Base-by-base conservation (phyloP, 2,888 invertebrate genomes). In the Hecatera dysodea region DNA sequence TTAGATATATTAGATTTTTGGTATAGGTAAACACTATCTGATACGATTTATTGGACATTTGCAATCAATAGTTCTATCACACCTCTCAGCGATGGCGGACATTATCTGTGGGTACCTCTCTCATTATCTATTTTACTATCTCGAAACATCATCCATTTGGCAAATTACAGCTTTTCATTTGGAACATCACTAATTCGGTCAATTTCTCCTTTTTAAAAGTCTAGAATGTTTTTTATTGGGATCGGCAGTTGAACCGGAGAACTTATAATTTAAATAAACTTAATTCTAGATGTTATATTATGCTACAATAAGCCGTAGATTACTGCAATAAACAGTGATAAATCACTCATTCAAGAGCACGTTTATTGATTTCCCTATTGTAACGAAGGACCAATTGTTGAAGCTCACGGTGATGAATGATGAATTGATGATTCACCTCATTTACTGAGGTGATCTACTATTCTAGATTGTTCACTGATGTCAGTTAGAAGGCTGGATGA, bases 61-160 rank as follows among this genome's bases (percentile, higher is more conserved):
- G 33, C 72, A 78, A 79, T 79, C 82, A 39, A 81, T 67, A 77
- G 57, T 65, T 69, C n/a, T 29, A 75, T 80, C 44, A 80, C 42
- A 65, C 52, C 29, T 48, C 33, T 61, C 50, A 29, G 19, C 15
- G 60, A 76, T 67, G 61, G 60, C 57, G 46, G 29, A 60, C 22
- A 27, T 33, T 77, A 57, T 67, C 50, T 33, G 53, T 71, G n/a
- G 27, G 55, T 42, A 59, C 27, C 12, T 56, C 24, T 79, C 52
- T 44, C 12, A 46, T 76, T 71, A 75, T 68, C 27, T 64, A 44
- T 46, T 63, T 75, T 48, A 56, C 12, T 77, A 56, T 48, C 27
- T 52, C 27, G 24, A 27, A 48, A 69, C 42, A 44, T 62, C 15
- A 24, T 63, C 0, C 19, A 44, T 60, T 65, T n/a, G n/a, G 9